Evolutionary conservation across 2,888 invertebrate species (phyloP), one percentile per base, ranked within the genome.

Genomic region (Meloe dianella): DNA sequence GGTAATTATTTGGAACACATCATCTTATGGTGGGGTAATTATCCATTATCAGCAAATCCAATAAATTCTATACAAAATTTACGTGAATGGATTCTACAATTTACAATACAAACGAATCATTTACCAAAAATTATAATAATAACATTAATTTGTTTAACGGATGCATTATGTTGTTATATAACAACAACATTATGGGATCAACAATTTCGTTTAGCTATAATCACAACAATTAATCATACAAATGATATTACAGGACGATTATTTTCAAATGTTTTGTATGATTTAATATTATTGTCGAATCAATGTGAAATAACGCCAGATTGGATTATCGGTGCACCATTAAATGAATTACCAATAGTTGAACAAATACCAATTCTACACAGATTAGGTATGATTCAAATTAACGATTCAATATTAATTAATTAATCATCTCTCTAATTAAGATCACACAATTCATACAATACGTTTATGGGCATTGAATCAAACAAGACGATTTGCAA

Each of bases 181-280:
- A 90, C 91, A 0, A 88, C 90, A n/a, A 92, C 92, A 9, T 89
- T 90, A 12, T 94, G 94, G 94, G 94, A 94, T 80, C 90, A 90
- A 79, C 87, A 85, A 63, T 88, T 88, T 75, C 82, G 87, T 69
- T 72, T 85, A 61, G 86, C 87, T 20, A 81, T 88, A 59, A 87
- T 87, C 1, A 83, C 86, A 10, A 24, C 54, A 24, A 38, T 38
- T 14, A 4, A n/a, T 38, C 1, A 80, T 82, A 24, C 70, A 76
- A 8, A 74, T 29, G 79, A 80, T 66, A 78, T 81, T 32, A 81
- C 82, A 3, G 84, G 84, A 1, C 76, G 75, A 65, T 71, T 88
- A 71, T 91, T 91, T 77, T 86, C 87, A 0, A 84, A 90, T 64
- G 86, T 92, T 80, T 86, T 94, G 27, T 89, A 90, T 74, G 89